Evolutionary conservation across 2,888 invertebrate genomes (phyloP).

Genomic region (Teleogryllus oceanicus): DNA sequence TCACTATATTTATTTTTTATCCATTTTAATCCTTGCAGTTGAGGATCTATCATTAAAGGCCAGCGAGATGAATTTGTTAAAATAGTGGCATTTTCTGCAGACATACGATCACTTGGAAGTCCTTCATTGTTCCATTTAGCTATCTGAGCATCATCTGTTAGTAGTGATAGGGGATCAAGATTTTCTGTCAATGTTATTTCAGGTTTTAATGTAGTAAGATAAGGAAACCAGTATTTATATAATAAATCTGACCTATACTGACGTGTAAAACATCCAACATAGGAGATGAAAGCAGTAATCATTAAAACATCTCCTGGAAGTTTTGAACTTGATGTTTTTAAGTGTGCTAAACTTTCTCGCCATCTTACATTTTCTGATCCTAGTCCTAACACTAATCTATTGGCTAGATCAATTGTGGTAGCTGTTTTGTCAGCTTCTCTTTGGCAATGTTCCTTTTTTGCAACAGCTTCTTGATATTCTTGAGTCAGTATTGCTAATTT

Average conservation of each 20-base stretch:
- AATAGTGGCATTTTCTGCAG: constrained; percentile 90
- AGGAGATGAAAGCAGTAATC: constrained; percentile 89
- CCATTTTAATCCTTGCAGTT: constrained; percentile 89
- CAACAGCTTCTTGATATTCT: constrained; percentile 82
- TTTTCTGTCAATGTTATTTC: constrained; percentile 76
- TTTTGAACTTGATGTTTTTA: constrained; percentile 68
- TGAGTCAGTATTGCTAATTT: constrained; percentile 71
- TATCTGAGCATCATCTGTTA: constrained; percentile 88
- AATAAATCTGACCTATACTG: constrained; percentile 75
- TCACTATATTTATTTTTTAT: constrained; percentile 83
- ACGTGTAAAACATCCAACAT: constrained; percentile 89
- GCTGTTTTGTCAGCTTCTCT: constrained; percentile 89
- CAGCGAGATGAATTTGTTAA: constrained; percentile 84
- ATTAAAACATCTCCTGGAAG: constrained; percentile 86
- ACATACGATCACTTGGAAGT: constrained; percentile 88
- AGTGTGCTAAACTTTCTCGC: constrained; percentile 62
- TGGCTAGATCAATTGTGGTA: constrained; percentile 84
- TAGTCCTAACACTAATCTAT: constrained; percentile 85
- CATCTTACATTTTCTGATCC: constrained; percentile 88
- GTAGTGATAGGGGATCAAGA: constrained; percentile 76
- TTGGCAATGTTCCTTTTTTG: constrained; percentile 85
- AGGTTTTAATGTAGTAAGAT: constrained; percentile 62
- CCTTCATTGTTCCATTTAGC: constrained; percentile 94
- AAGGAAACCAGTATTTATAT: constrained; percentile 76
- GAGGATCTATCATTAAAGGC: constrained; percentile 95